Evolutionary conservation across 2,888 invertebrate species (phyloP), one percentile per base, ranked within the genome.

Genomic region (Boloria euphrosyne): DNA sequence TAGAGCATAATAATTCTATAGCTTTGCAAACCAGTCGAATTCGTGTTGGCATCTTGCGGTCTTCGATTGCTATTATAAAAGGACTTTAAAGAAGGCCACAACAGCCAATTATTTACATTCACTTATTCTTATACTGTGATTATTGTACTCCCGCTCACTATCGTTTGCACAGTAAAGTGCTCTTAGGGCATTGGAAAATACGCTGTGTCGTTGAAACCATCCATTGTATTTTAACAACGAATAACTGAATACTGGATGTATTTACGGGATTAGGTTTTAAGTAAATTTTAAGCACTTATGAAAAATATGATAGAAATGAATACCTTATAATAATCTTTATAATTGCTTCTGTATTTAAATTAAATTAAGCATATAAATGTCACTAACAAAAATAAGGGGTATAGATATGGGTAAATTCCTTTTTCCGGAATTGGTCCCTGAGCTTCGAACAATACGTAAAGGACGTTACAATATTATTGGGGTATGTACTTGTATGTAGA

Each of bases 401-500:
- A 72, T 71, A 69, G 63, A 66, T 66, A 61, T 72, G 62, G 66
- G 52, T 51, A 54, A 66, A 71, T 71, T 71, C 66, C 71, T 66
- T 65, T 66, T 54, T 60, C 54, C 50, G 50, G 62, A 69, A 68
- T n/a, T 71, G 71, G 71, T 72, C 72, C 70, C 71, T 52, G 62
- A 62, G 70, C 66, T 74, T 71, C 73, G 73, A 73, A 74, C 73
- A 73, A 71, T 71, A 68, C 70, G 66, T 67, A 68, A 66, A 70
- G 63, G 53, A 62, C 52, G 67, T 73, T 62, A 67, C 70, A 62
- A 71, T 75, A 74, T 76, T 80, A 78, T 78, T 72, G 76, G 75
- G 73, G 73, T 69, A 73, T 70, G 77, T n/a, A n/a, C n/a, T n/a
- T n/a, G n/a, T 80, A 82, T 83, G 75, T 76, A 76, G 74, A 81